Base-by-base conservation (phyloP, 35 echinoderm and acorn worm genomes). In the Lytechinus pictus region DNA sequence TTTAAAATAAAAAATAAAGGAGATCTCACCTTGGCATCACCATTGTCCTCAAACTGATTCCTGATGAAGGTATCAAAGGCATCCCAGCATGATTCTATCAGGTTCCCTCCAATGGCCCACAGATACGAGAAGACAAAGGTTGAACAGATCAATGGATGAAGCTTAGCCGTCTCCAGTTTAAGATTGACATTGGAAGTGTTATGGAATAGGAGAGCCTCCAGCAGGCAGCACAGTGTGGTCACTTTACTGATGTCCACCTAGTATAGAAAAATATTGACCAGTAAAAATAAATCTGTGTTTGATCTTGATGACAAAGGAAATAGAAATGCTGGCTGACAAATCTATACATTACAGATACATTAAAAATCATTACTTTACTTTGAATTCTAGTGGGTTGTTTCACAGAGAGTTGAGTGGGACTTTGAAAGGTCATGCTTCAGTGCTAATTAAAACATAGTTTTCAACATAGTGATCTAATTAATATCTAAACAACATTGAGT, bases 21-120 rank as follows among this genome's bases (percentile, higher is more conserved):
- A 54, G 9, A 86, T 86, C 94, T 33, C 86, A 99, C 98, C 95
- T 99, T 99, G 33, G 98, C 98, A 96, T 99, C 98, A 21, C 95
- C 96, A 57, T 98, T 99, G 79, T 98, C 98, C 87, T 99, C 98
- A 98, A 99, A 99, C 94, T 99, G 98, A 86, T 99, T 98, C 58
- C 98, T 96, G 88, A 99, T 95, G 86, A 98, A 99, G 8, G 98
- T 94, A 87, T 99, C 98, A 95, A 99, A 99, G 16, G 96, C 54
- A 86, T 99, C 98, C 96, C 97, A 99, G 89, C 96, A 97, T 72
- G 93, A 95, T 91, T 99, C 98, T 19, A 96, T 95, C 14, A 99
- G 96, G 94, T 99, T 98, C 6, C 98, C 97, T 1, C 95, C 97
- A 14, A 98, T 79, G 29, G 96, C 94, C 98, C 98, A 99, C 54